phyloP scores from a whole-genome alignment of 30 jellyfish, hydroid and myxozoan genomes.

The Cassiopea xamachana region DNA sequence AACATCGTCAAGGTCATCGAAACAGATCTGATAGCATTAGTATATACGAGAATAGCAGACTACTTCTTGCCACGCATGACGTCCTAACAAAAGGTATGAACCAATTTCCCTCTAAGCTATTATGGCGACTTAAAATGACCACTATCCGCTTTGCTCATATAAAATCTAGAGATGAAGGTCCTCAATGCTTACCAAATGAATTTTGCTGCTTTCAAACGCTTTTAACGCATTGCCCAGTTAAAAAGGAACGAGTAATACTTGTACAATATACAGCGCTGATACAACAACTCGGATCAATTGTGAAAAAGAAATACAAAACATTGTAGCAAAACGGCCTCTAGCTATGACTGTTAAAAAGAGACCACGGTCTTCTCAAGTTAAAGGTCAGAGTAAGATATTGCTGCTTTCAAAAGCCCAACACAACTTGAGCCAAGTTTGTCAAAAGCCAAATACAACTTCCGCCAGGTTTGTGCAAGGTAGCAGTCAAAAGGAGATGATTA shows the following conservation, averaged over 20 bases:
- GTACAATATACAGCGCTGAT: background rate
- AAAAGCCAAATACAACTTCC: too few relatives aligned
- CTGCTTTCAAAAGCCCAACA: too few relatives aligned
- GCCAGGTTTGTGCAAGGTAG: too few relatives aligned
- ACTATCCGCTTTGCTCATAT: conserved; percentile 9
- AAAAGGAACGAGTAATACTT: background rate
- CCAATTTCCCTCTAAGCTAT: conserved; percentile 9
- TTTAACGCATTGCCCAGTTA: too few relatives aligned
- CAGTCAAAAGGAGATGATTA: too few relatives aligned
- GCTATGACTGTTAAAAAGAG: too few relatives aligned
- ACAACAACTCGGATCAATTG: background rate
- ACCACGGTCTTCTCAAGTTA: too few relatives aligned
- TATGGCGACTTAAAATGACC: conserved; percentile 15
- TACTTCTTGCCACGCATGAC: conserved; percentile 1
- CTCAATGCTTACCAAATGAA: too few relatives aligned
- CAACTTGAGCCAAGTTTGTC: too few relatives aligned
- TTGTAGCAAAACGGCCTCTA: background rate
- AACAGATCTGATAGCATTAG: background rate
- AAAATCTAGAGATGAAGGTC: too few relatives aligned
- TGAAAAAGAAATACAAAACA: background rate
- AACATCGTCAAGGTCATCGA: background rate
- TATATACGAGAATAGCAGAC: background rate
- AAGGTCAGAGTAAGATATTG: too few relatives aligned
- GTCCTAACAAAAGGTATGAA: background rate
- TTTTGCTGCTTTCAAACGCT: too few relatives aligned